Evolutionary conservation across 2,888 invertebrate genomes (phyloP).

Genomic region (Ophonus ardosiacus): DNA sequence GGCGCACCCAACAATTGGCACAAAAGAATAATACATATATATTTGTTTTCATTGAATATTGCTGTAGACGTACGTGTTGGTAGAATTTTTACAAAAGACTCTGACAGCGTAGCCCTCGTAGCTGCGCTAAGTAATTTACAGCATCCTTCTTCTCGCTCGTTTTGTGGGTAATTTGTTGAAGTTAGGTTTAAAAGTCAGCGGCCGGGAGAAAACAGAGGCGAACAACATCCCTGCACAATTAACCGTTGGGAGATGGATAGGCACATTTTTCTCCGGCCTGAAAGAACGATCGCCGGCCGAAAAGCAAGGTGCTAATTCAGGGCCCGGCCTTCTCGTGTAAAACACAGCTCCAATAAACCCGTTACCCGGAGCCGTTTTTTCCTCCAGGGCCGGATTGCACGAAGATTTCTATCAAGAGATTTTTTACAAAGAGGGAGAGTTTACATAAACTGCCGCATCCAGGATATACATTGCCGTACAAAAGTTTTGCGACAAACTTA

Average conservation of each 20-base stretch:
- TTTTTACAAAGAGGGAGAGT: background rate
- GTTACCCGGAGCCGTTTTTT: slow-evolving; percentile 25
- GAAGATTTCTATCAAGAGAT: background rate
- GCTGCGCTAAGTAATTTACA: slow-evolving; percentile 51
- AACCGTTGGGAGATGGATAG: slow-evolving; percentile 73
- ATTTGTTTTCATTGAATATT: background rate
- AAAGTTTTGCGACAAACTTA: no score
- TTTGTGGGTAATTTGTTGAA: slow-evolving; percentile 60
- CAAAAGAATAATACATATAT: background rate
- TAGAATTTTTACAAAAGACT: background rate
- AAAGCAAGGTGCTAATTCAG: slow-evolving; percentile 52
- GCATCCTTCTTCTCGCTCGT: slow-evolving; percentile 51
- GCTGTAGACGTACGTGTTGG: background rate
- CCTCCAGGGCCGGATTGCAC: slow-evolving; percentile 4
- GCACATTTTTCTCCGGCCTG: slow-evolving; percentile 44
- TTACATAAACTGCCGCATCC: no score
- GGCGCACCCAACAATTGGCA: no score
- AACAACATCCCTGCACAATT: slow-evolving; percentile 70
- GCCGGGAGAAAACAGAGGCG: slow-evolving; percentile 46
- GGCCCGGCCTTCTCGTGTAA: slow-evolving; percentile 28
- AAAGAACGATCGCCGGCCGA: slow-evolving; percentile 48
- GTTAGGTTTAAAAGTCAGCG: slow-evolving; percentile 68
- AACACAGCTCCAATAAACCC: slow-evolving; percentile 43
- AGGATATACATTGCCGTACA: no score
- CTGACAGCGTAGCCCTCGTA: background rate